phyloP scores from a whole-genome alignment of 2,113 vertebrate genomes.

The Dascyllus trimaculatus region DNA sequence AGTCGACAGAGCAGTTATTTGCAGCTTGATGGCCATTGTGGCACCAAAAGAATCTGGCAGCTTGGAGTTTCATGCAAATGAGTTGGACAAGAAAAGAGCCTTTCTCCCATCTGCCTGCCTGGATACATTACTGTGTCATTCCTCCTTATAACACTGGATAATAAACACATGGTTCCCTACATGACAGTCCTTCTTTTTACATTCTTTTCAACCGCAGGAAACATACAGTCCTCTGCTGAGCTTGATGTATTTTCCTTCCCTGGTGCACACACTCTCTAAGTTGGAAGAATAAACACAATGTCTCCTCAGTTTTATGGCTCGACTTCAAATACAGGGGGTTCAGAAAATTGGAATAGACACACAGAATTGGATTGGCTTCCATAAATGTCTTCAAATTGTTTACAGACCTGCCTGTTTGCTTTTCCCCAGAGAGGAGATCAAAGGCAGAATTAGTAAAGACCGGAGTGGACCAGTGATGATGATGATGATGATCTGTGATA shows the following conservation, averaged over 20 bases:
- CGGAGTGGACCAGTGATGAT: not conserved
- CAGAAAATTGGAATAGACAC: constrained; percentile 50
- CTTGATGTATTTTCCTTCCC: constrained; percentile 14
- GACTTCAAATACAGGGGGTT: constrained; percentile 25
- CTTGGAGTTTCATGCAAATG: constrained; percentile 54
- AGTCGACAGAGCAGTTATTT: constrained; percentile 40
- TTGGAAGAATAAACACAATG: constrained; percentile 52
- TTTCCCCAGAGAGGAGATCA: constrained; percentile 5
- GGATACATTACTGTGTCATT: constrained; percentile 22
- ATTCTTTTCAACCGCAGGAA: constrained; percentile 32
- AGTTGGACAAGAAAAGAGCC: constrained; percentile 14
- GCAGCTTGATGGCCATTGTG: constrained; percentile 49
- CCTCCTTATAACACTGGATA: constrained; percentile 30
- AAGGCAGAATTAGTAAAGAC: constrained; percentile 14
- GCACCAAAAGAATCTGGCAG: constrained; percentile 39
- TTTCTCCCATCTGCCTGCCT: constrained; percentile 34
- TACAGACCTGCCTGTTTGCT: constrained; percentile 33
- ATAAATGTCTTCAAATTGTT: constrained; percentile 55
- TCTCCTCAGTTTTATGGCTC: constrained; percentile 55
- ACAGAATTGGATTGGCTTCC: constrained; percentile 45
- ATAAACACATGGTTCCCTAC: constrained; percentile 45
- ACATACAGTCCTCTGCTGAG: constrained; percentile 10
- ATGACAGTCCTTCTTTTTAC: constrained; percentile 26
- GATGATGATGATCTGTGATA: not conserved
- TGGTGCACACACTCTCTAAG: not conserved